A percentile compares a stretch with the other conserved stretches of the same genome.
Conservation (phyloP, 2,113 vertebrate species). For the Bubo scandiacus region DNA sequence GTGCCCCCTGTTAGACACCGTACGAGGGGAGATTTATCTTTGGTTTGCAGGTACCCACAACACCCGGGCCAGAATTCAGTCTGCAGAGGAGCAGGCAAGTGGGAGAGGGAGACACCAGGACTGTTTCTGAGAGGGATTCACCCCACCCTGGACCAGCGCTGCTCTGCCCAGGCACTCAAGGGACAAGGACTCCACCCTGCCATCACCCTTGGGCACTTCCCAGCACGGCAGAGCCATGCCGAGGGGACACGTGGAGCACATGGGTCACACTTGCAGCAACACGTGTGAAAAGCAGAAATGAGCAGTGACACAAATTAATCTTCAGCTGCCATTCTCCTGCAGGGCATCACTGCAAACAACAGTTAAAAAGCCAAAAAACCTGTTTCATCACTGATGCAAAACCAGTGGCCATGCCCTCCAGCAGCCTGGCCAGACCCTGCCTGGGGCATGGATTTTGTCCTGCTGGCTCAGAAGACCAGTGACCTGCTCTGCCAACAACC, state of each 20-base stretch:
- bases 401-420: background rate
- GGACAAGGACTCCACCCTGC: background rate
- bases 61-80: background rate
- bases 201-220: background rate
- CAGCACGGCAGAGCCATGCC: accelerated
- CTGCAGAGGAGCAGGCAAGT: background rate
- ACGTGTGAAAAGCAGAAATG: background rate
- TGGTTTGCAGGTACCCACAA: background rate
- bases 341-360: background rate
- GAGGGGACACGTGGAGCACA: too few relatives aligned
- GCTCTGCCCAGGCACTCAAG: background rate
- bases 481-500: background rate
- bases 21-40: background rate
- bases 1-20: too few relatives aligned
- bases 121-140: background rate
- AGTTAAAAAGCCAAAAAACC: background rate
- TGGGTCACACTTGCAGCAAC: accelerated
- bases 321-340: background rate
- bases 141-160: background rate
- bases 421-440: background rate
- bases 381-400: background rate
- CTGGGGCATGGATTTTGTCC: background rate
- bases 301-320: background rate
- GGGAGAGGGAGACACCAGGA: background rate
- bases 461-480: background rate